Conservation (phyloP, 1,140 invertebrate species). For the Drosophila elegans region DNA sequence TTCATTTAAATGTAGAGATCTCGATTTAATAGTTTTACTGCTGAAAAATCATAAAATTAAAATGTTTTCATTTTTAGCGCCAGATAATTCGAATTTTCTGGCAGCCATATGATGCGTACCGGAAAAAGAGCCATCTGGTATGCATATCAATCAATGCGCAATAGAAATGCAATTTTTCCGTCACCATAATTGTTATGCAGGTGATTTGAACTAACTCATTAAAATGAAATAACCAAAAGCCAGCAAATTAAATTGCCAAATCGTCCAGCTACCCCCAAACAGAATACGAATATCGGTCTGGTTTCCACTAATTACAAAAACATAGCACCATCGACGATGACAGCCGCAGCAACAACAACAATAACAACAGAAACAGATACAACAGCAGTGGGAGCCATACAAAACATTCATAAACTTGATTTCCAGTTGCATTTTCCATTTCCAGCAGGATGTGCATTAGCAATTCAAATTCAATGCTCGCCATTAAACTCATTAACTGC, state of each 20-base stretch:
- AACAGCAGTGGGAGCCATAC: slow-evolving; percentile 16
- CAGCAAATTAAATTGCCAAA: slow-evolving; percentile 51
- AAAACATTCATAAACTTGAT: slow-evolving; percentile 73
- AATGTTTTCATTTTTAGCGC: slow-evolving; percentile 1
- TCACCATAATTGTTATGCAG: slow-evolving; percentile 49
- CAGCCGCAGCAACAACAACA: slow-evolving; percentile 12
- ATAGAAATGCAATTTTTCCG: slow-evolving; percentile 32
- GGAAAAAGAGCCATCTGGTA: slow-evolving; percentile 27
- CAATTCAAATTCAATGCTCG: slow-evolving; percentile 79
- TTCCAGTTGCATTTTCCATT: slow-evolving; percentile 72
- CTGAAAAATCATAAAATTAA: not conserved
- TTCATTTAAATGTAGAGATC: too few species aligned
- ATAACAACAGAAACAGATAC: slow-evolving; percentile 3
- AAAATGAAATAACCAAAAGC: slow-evolving; percentile 45
- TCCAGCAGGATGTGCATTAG: slow-evolving; percentile 67
- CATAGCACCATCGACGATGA: slow-evolving; percentile 19
- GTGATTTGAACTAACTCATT: slow-evolving; percentile 47
- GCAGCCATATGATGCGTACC: not conserved
- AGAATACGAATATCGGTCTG: slow-evolving; percentile 27
- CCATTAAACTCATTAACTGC: slow-evolving; percentile 83
- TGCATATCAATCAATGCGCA: slow-evolving; percentile 33
- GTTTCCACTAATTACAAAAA: slow-evolving; percentile 50
- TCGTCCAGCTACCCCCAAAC: slow-evolving; percentile 7
- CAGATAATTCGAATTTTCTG: slow-evolving; percentile 11
- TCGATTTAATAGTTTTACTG: not conserved